Percentiles rank a stretch among this genome's conserved stretches.
phyloP scores from a whole-genome alignment of 2,888 invertebrate genomes.

The Hyles lineata region DNA sequence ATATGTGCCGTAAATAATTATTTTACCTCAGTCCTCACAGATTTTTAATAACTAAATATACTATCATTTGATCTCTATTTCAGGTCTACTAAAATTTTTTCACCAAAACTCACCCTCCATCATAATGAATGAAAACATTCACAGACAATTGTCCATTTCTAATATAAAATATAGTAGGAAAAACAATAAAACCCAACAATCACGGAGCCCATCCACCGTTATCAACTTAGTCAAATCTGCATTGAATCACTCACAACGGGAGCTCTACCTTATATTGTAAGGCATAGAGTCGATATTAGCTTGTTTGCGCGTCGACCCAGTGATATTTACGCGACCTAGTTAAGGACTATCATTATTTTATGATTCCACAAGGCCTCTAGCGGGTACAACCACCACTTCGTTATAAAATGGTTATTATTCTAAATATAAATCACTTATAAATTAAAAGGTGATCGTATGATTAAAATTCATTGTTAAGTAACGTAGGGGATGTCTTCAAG shows the following conservation, averaged over 20 bases:
- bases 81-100: too few relatives aligned
- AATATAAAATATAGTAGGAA: constrained; percentile 1
- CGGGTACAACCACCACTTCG: constrained; percentile 5
- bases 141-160: background rate
- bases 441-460: background rate
- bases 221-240: constrained; percentile 23
- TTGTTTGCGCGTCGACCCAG: constrained; percentile 26
- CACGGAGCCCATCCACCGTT: constrained; percentile 14
- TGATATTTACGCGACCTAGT: constrained; percentile 34
- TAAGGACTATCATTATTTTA: constrained; percentile 31
- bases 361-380: constrained; percentile 22
- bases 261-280: background rate
- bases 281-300: background rate
- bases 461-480: too few relatives aligned
- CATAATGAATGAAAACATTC: too few relatives aligned
- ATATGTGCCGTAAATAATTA: too few relatives aligned
- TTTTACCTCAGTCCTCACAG: too few relatives aligned
- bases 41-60: too few relatives aligned
- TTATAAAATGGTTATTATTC: constrained; percentile 10
- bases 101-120: too few relatives aligned
- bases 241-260: background rate
- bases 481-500: too few relatives aligned
- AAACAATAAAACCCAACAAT: constrained; percentile 26
- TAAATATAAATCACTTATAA: background rate
- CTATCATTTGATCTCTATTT: too few relatives aligned